These are phyloP conservation scores for Laodelphax striatellus DNA, from an alignment of 1,140 invertebrate genomes.

Conservation along the genomic window DNA sequence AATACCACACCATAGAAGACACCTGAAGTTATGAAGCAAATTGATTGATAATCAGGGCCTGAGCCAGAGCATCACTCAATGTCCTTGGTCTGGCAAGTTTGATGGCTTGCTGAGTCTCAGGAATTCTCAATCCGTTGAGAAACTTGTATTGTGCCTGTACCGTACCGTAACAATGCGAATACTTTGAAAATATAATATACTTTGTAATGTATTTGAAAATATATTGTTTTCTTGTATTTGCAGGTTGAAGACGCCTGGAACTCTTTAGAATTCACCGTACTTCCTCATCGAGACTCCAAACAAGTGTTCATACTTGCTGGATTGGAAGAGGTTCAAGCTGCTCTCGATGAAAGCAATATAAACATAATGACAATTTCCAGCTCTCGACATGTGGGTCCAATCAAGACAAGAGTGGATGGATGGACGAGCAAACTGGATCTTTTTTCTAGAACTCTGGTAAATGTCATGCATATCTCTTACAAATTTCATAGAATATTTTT, in stretches of 20 bases:
- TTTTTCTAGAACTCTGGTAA: conserved; percentile 62
- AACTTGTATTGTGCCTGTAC: too few species aligned
- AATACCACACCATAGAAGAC: too few species aligned
- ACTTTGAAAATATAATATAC: too few species aligned
- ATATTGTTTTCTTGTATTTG: conserved; percentile 24
- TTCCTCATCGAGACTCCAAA: conserved; percentile 64
- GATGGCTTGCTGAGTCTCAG: too few species aligned
- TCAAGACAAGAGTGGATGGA: conserved; percentile 66
- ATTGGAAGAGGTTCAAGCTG: conserved; percentile 68
- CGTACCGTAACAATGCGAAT: too few species aligned
- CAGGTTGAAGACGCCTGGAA: conserved; percentile 73
- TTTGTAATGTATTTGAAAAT: too few species aligned
- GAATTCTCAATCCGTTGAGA: too few species aligned
- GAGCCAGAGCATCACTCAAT: too few species aligned
- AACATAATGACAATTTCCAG: conserved; percentile 74
- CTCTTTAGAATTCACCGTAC: conserved; percentile 57
- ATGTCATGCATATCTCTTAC: background rate
- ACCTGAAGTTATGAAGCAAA: too few species aligned
- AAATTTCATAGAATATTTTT: too few species aligned
- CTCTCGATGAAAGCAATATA: conserved; percentile 75
- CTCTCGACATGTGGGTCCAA: conserved; percentile 69
- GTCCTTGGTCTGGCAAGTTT: too few species aligned
- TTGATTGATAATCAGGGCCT: too few species aligned
- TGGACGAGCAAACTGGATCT: conserved; percentile 62
- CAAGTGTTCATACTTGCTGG: conserved; percentile 73